Evolutionary conservation across 64 coral and sea anemone genomes (phyloP).

Genomic region (Cladopsammia gracilis): DNA sequence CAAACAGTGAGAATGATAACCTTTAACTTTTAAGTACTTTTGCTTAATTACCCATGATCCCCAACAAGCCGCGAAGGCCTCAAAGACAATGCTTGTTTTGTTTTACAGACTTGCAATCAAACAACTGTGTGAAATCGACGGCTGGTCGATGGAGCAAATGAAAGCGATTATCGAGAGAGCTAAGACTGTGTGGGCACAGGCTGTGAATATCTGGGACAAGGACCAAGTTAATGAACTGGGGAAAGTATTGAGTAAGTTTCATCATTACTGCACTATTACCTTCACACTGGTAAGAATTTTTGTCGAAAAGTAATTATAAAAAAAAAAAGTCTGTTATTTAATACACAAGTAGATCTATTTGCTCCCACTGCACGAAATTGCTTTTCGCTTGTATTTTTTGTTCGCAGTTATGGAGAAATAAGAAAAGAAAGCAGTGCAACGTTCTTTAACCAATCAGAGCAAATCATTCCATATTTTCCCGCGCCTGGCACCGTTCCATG

Average conservation of each 20-base stretch:
- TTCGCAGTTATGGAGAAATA: too few relatives aligned
- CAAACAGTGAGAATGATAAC: too few relatives aligned
- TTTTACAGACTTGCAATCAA: conserved; percentile 75
- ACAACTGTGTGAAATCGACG: conserved; percentile 76
- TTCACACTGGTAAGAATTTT: neutral
- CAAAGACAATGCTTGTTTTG: neutral
- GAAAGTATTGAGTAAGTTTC: conserved; percentile 76
- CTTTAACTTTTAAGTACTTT: too few relatives aligned
- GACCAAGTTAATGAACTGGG: conserved; percentile 93
- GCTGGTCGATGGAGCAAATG: conserved; percentile 67
- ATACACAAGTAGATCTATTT: too few relatives aligned
- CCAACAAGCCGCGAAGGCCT: neutral
- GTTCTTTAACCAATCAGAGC: too few relatives aligned
- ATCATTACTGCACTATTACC: neutral
- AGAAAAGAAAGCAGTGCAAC: too few relatives aligned
- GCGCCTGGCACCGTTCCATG: too few relatives aligned
- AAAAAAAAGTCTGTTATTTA: too few relatives aligned
- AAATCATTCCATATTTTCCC: too few relatives aligned
- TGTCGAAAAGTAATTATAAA: neutral
- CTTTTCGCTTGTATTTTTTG: too few relatives aligned
- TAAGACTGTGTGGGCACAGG: conserved; percentile 74
- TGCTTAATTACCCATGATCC: too few relatives aligned
- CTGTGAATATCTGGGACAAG: conserved; percentile 82
- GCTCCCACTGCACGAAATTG: too few relatives aligned
- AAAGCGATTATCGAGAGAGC: conserved; percentile 83